Evolutionary conservation across 2,888 invertebrate species (phyloP).

Genomic region (Acronicta alni): DNA sequence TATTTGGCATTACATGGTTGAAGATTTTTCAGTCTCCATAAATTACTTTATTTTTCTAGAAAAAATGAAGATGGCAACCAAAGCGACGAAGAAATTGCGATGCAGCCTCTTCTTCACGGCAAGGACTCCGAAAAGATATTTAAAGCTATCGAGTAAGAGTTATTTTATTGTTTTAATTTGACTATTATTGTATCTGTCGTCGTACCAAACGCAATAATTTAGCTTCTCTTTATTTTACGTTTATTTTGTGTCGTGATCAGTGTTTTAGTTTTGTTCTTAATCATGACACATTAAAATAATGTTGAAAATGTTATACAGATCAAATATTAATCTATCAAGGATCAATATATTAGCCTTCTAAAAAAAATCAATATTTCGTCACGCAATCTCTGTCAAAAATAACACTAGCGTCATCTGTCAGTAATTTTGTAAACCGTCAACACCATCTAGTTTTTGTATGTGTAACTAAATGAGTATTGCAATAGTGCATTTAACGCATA

Average conservation of each 20-base stretch:
- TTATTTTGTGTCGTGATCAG: slow-evolving; percentile 66
- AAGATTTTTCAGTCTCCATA: not conserved
- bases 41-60: slow-evolving; percentile 54
- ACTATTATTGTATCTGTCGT: slow-evolving; percentile 8
- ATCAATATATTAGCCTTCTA: too few species aligned
- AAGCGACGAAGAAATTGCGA: slow-evolving; percentile 93
- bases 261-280: slow-evolving; percentile 61
- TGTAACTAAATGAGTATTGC: slow-evolving; percentile 2
- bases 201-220: slow-evolving; percentile 20
- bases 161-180: slow-evolving; percentile 49
- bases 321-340: not conserved
- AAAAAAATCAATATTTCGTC: too few species aligned
- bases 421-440: not conserved
- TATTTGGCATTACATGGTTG: too few species aligned
- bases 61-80: slow-evolving; percentile 81
- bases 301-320: slow-evolving; percentile 63
- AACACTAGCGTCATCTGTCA: slow-evolving; percentile 23
- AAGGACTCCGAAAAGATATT: slow-evolving; percentile 91
- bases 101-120: slow-evolving; percentile 92
- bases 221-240: slow-evolving; percentile 49
- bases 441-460: slow-evolving; percentile 6
- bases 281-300: slow-evolving; percentile 85
- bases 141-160: slow-evolving; percentile 91
- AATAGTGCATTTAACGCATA: slow-evolving; percentile 48
- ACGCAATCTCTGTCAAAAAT: not conserved